Conservation (phyloP, 2,797 vertebrate species). For the Denticeps clupeoides region DNA sequence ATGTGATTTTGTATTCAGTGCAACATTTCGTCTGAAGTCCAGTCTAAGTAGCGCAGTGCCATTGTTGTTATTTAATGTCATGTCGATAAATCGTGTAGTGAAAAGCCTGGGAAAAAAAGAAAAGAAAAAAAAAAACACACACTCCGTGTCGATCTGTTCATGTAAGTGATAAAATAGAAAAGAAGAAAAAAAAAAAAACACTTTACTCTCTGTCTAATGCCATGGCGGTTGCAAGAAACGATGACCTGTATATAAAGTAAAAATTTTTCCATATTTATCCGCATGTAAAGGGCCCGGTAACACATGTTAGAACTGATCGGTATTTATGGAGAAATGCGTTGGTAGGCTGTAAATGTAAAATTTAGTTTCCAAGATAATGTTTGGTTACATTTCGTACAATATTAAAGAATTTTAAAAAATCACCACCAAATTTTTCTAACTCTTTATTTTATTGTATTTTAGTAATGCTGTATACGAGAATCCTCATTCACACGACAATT, state of each 20-base stretch:
- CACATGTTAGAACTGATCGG: slow-evolving; percentile 97
- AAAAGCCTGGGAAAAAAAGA: slow-evolving; percentile 98
- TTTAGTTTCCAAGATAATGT: slow-evolving; percentile 99
- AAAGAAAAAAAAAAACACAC: too few relatives aligned
- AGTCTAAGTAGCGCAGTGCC: slow-evolving; percentile 98
- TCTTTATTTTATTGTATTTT: slow-evolving; percentile 29
- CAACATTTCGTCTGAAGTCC: slow-evolving; percentile 98
- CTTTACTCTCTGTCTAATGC: slow-evolving; percentile 92
- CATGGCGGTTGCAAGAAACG: slow-evolving; percentile 85
- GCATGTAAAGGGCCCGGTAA: slow-evolving; percentile 97
- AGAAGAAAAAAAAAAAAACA: too few relatives aligned
- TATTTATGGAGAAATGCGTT: slow-evolving; percentile 99
- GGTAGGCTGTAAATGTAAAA: slow-evolving; percentile 87
- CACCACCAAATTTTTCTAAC: slow-evolving; percentile 55
- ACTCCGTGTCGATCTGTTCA: slow-evolving; percentile 99
- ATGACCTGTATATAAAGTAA: slow-evolving; percentile 95
- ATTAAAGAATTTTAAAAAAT: slow-evolving; percentile 99
- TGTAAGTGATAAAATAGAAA: slow-evolving; percentile 98
- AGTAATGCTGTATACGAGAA: too few relatives aligned
- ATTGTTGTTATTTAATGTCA: slow-evolving; percentile 98
- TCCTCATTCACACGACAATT: too few relatives aligned
- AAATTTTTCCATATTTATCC: slow-evolving; percentile 99
- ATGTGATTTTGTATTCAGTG: slow-evolving; percentile 99
- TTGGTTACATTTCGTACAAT: slow-evolving; percentile 99
- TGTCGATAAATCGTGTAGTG: slow-evolving; percentile 99